These are phyloP conservation scores for Pandion haliaetus DNA, from an alignment of 2,113 vertebrate genomes.

Conservation along the genomic window DNA sequence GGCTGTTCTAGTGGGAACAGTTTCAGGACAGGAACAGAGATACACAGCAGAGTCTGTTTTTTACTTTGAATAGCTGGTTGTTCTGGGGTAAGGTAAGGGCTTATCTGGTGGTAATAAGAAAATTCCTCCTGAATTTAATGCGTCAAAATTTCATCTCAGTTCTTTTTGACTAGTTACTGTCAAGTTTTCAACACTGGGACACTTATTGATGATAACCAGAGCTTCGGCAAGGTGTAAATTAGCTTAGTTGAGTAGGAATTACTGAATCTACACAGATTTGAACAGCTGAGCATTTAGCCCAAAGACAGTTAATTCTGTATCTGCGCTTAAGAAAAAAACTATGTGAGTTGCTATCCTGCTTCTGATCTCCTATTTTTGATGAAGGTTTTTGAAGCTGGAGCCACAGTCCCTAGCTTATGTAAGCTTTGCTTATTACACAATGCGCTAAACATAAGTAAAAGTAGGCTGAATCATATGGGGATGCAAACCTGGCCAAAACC, in stretches of 20 bases:
- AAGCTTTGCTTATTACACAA: slow-evolving; percentile 61
- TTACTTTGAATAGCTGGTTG: not conserved
- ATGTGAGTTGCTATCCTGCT: not conserved
- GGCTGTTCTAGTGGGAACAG: not conserved
- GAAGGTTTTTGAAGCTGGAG: slow-evolving; percentile 44
- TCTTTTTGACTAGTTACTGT: not conserved
- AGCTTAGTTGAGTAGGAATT: not conserved
- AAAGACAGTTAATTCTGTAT: not conserved
- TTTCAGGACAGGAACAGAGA: not conserved
- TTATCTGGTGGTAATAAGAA: not conserved
- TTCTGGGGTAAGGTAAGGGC: not conserved
- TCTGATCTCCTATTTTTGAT: slow-evolving; percentile 50
- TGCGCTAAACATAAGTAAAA: slow-evolving; percentile 62
- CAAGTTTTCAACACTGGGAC: not conserved
- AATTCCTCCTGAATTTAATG: not conserved
- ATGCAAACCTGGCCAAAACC: slow-evolving; percentile 61
- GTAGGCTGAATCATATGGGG: slow-evolving; percentile 66
- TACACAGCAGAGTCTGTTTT: not conserved
- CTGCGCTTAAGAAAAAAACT: not conserved
- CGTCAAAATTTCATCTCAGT: not conserved
- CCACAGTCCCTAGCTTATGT: slow-evolving; percentile 42
- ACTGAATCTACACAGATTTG: not conserved
- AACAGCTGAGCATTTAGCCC: not conserved
- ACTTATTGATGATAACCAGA: not conserved
- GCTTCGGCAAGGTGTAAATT: slow-evolving; percentile 5